Percentiles rank a stretch among this genome's conserved stretches.
phyloP scores from a whole-genome alignment of 2,797 vertebrate genomes.

The Ceryle rudis region DNA sequence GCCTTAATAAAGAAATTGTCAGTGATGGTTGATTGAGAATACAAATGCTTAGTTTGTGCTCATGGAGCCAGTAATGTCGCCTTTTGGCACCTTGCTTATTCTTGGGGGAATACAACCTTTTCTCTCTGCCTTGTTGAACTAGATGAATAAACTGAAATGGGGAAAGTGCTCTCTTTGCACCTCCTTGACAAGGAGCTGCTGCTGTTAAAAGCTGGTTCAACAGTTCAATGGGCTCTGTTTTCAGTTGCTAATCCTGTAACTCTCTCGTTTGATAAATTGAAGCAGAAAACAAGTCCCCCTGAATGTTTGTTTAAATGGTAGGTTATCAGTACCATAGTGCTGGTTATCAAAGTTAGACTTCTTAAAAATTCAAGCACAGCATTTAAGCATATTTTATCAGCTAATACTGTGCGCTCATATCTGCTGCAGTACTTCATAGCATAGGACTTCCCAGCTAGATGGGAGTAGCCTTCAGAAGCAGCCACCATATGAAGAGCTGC shows the following conservation, averaged over 20 bases:
- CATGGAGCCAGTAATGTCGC: neutral
- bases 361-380: neutral
- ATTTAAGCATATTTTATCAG: neutral
- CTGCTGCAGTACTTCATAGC: neutral
- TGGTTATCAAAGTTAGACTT: neutral
- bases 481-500: neutral
- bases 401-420: neutral
- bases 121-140: neutral
- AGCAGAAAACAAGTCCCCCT: neutral
- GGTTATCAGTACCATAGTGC: neutral
- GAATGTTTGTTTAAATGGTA: neutral
- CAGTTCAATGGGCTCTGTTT: neutral
- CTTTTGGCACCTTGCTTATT: slow-evolving; percentile 19
- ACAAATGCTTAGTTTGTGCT: neutral
- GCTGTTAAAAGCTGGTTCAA: neutral
- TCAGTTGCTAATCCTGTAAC: neutral
- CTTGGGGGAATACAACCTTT: neutral
- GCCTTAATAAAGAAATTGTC: neutral
- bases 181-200: neutral
- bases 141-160: slow-evolving; percentile 4
- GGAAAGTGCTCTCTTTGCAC: neutral
- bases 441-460: neutral
- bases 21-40: neutral
- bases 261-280: neutral
- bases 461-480: neutral